Conservation (phyloP, 2,113 vertebrate genomes). For the Marcusenius ussheri region DNA sequence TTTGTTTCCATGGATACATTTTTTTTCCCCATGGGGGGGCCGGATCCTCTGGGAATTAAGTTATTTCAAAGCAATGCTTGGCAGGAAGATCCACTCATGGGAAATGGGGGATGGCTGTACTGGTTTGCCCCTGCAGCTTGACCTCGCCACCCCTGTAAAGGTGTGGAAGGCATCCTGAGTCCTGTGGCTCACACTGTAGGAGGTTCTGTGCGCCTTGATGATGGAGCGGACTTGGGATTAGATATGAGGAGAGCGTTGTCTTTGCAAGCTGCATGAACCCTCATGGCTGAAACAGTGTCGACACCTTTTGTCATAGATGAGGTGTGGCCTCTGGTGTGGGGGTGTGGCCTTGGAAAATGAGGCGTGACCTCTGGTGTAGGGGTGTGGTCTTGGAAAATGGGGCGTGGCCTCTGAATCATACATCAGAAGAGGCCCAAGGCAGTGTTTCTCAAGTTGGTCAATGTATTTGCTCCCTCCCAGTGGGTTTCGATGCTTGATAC, state of each 20-base stretch:
- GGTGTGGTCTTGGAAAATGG: background rate
- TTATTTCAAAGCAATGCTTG: conserved; percentile 11
- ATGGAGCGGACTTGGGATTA: background rate
- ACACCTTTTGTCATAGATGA: background rate
- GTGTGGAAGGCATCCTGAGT: background rate
- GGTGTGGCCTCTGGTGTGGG: background rate
- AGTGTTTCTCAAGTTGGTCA: background rate
- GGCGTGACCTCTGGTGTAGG: background rate
- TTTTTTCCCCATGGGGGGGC: background rate
- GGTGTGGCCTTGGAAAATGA: background rate
- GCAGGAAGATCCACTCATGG: background rate
- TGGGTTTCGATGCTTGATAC: too few species aligned
- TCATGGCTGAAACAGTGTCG: background rate
- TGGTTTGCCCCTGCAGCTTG: background rate
- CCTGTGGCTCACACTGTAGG: background rate
- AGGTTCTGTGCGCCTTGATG: too few species aligned
- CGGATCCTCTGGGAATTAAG: background rate
- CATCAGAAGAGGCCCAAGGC: background rate
- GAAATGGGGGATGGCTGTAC: background rate
- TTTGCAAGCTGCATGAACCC: background rate
- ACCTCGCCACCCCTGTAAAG: background rate
- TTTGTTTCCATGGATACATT: conserved; percentile 23
- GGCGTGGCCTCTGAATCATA: background rate
- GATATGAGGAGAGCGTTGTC: background rate
- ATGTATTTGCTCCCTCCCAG: too few species aligned